Base-by-base conservation (phyloP, 2,888 invertebrate species). In the Celastrina argiolus region DNA sequence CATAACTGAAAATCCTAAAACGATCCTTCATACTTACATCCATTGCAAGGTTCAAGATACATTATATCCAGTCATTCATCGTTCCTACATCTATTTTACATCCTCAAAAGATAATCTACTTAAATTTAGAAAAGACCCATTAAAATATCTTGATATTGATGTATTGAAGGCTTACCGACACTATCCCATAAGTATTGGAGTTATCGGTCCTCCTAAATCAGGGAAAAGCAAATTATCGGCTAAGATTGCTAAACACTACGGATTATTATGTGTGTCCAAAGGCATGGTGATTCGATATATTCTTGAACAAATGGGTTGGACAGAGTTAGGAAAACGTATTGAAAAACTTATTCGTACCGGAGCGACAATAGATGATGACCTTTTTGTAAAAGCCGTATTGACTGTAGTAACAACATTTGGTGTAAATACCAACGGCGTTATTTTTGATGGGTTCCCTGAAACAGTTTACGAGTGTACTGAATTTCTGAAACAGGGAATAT, bases 391-490 rank as follows among this genome's bases (percentile, higher is more conserved):
- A 74, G 90, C 92, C 51, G 84, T 94, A 14, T 92, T 93, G 77
- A 88, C 90, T 56, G 81, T 87, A 42, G 79, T 87, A 42, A 85
- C 92, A 63, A 92, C 93, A 78, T 81, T 87, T 64, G 84, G 84
- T 65, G 81, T 85, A 10, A 74, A 83, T 2, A 90, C 92, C 1
- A 91, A 92, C 73, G 94, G 94, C n/a, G 88, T 91, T 74, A 79
- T 95, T 14, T 85, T 93, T 66, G 94, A 94, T 75, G 94, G 94
- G 0, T 93, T 94, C 78, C 94, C 94, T 4, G 83, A 86, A 66
- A 82, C 81, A 26, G 80, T 88, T n/a, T 75, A 82, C 56, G 92
- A 94, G 78, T 85, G 91, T 12, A 81, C 84, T 71, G 84, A 90
- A 72, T 77, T 94, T 22, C 80, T 83, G 3, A 85, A 84, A 71